Evolutionary conservation across 2,797 vertebrate species (phyloP), one percentile per base, ranked within the genome.

Genomic region (Emydoidea blandingii): DNA sequence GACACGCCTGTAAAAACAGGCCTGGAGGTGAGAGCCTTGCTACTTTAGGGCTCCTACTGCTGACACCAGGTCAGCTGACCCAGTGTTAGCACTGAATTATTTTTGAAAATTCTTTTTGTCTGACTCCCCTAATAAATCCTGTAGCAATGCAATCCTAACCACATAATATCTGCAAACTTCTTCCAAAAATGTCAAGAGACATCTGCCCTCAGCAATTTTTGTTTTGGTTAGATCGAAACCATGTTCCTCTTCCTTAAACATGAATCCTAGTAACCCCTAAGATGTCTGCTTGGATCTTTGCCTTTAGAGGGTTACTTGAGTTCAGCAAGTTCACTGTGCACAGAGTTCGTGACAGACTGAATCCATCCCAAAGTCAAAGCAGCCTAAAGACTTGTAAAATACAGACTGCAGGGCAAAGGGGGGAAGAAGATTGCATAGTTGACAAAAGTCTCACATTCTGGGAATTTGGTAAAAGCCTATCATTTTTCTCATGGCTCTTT

Each of bases 261-360:
- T 97, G 98, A 98, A 98, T 97, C 95, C 94, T 90, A 97, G 97
- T 98, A 98, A 98, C 97, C 97, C 76, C 54, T 79, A 79, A 87
- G 95, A 91, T 4, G 96, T 97, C 97, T 98, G 98, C 85, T 95
- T 98, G 98, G 98, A 87, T 95, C 94, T 29, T 86, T 96, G 97
- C 97, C 97, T 94, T 88, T 3, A 0, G 85, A 62, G 94, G 93
- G 97, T 98, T 94, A 98, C 97, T 98, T 31, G 78, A 78, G 98
- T 98, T 97, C 96, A 94, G 87, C 41, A 50, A 94, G 18, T 27
- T 90, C 41, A 44, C 3, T 16, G 76, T 93, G 89, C 89, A 57
- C 10, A 50, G 88, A 83, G 91, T 84, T 92, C 0, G 0, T 23
- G 44, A 78, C 62, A n/a, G 62, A 44, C 92, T 84, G 83, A 87